Conservation (phyloP, 2,888 invertebrate genomes). For the Augochlorella aurata region DNA sequence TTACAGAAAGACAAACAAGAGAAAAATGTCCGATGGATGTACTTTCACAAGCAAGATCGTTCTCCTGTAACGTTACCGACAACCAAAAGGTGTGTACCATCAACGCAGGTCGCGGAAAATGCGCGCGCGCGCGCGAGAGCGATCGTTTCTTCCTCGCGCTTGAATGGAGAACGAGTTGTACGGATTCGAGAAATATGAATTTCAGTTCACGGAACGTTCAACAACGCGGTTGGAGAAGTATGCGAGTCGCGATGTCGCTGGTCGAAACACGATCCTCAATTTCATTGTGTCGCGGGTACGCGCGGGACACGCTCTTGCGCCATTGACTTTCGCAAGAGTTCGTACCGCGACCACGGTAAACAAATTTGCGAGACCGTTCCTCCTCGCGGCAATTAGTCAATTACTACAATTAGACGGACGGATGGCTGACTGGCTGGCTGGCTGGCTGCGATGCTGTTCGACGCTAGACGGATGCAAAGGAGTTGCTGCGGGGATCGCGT, state of each 20-base stretch:
- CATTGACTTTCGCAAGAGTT: slow-evolving; percentile 31
- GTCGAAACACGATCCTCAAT: slow-evolving; percentile 31
- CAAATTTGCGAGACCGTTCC: slow-evolving; percentile 63
- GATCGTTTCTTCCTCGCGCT: no score
- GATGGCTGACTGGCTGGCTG: background rate
- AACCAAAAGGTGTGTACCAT: no score
- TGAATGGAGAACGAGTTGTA: background rate
- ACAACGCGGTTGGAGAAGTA: background rate
- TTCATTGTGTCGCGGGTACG: slow-evolving; percentile 12
- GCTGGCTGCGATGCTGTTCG: background rate
- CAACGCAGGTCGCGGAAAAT: no score
- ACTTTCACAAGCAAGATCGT: background rate
- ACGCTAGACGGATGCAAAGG: background rate
- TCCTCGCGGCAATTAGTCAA: slow-evolving; percentile 63
- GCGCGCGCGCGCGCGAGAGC: no score
- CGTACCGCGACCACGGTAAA: slow-evolving; percentile 56
- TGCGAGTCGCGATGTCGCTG: slow-evolving; percentile 12
- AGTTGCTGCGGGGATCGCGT: background rate
- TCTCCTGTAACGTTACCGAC: no score
- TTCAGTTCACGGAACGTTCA: background rate
- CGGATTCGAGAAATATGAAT: background rate
- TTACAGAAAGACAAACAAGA: background rate
- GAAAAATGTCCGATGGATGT: background rate
- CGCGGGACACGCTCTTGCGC: slow-evolving; percentile 18
- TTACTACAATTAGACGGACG: slow-evolving; percentile 63